Evolutionary conservation across 2,888 invertebrate species (phyloP).

Genomic region (Drosophila rubida): DNA sequence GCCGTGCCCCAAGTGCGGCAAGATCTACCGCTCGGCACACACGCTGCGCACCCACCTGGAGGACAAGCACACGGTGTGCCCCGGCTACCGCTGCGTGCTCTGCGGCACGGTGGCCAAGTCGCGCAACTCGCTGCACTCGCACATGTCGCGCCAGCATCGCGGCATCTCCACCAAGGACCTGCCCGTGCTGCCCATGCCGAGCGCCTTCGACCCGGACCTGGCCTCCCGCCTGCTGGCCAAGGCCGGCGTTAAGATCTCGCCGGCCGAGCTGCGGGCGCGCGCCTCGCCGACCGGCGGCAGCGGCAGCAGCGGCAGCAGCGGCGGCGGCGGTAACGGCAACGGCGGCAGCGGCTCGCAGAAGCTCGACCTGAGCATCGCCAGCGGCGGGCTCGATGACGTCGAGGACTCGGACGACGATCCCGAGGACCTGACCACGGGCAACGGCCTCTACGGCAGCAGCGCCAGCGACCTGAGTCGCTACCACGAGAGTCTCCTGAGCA

Average conservation of each 20-base stretch:
- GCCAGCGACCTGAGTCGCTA: slow-evolving; percentile 82
- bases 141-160: slow-evolving; percentile 96
- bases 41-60: slow-evolving; percentile 95
- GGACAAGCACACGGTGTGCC: slow-evolving; percentile 96
- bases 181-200: slow-evolving; percentile 96
- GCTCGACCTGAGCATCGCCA: slow-evolving; percentile 89
- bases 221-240: slow-evolving; percentile 94
- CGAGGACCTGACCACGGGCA: slow-evolving; percentile 90
- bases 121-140: slow-evolving; percentile 95
- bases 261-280: slow-evolving; percentile 92
- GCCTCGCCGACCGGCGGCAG: slow-evolving; percentile 93
- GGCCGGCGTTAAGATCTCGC: slow-evolving; percentile 94
- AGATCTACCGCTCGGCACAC: slow-evolving; percentile 96
- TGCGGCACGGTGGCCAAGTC: slow-evolving; percentile 97
- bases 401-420: slow-evolving; percentile 91
- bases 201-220: slow-evolving; percentile 95
- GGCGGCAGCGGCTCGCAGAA: slow-evolving; percentile 84
- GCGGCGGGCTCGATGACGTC: slow-evolving; percentile 87
- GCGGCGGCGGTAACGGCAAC: no score
- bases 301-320: slow-evolving; percentile 66
- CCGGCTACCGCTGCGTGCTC: slow-evolving; percentile 95
- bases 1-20: slow-evolving; percentile 96
- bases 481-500: slow-evolving; percentile 83
- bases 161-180: slow-evolving; percentile 97
- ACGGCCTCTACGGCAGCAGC: slow-evolving; percentile 69